Evolutionary conservation across 2,797 vertebrate species (phyloP), one percentile per base, ranked within the genome.

Genomic region (Bryconaethiops microstoma): DNA sequence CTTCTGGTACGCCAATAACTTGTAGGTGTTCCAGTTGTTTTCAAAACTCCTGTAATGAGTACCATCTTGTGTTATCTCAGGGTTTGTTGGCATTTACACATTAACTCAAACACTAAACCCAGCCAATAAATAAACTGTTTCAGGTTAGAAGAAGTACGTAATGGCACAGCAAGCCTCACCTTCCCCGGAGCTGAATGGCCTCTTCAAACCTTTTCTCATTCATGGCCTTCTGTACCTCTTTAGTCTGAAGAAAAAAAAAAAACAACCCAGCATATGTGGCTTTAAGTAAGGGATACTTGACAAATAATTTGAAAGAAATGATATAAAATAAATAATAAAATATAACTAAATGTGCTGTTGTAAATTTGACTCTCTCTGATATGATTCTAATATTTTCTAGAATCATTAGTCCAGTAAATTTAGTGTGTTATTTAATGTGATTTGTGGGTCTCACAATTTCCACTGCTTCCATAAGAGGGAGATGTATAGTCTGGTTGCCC

Each of bases 11-110:
- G 96, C 93, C 29, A 99, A 92, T 54, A 97, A 92, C 82, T 96
- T 98, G 90, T 98, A 99, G 73, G 96, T 98, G 86, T 95, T 97
- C 96, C 94, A 98, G 92, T 99, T 99, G 91, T 96, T 98, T 88
- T 97, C 95, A 86, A 99, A 99, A 88, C 95, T 99, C 96, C 98
- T 99, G 82, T 59, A 91, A 87, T 65, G 63, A 83, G 25, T 4
- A 59, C 10, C 19, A 63, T 68, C 12, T 48, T 59, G 13, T 42
- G 12, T 57, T 10, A 60, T 35, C 13, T 57, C 39, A 63, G 8
- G 5, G 25, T 39, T 55, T 4, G 3, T 14, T 19, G 81, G 23
- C 42, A 54, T n/a, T 50, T 8, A 25, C 21, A 69, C 6, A 60
- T 48, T 55, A 48, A 62, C 39, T 29, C 1, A 42, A 62, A 45